These are phyloP conservation scores for Hermatobates lingyangjiaoensis DNA, from an alignment of 1,140 invertebrate species.

Conservation along the genomic window DNA sequence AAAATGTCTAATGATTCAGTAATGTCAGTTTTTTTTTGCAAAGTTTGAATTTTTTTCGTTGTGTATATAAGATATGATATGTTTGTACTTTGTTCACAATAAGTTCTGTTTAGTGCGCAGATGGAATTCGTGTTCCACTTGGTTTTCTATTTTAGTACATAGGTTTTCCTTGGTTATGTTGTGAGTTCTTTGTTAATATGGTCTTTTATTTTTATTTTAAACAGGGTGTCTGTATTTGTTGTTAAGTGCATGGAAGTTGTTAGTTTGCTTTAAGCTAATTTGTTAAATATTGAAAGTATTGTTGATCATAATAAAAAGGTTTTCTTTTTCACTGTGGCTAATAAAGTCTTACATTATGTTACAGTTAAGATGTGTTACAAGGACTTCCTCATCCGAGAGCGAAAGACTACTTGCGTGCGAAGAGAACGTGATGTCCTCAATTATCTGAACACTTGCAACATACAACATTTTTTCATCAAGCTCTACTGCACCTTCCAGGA, in stretches of 20 bases:
- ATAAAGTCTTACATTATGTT: slow-evolving; percentile 25
- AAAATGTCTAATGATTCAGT: too few species aligned
- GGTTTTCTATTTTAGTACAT: too few species aligned
- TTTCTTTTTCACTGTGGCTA: slow-evolving; percentile 9
- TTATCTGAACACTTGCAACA: slow-evolving; percentile 38
- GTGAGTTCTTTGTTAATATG: background rate
- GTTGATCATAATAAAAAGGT: background rate
- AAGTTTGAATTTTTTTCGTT: too few species aligned
- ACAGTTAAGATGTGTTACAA: slow-evolving; percentile 94
- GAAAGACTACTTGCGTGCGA: slow-evolving; percentile 81
- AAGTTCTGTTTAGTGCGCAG: too few species aligned
- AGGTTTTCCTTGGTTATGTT: too few species aligned
- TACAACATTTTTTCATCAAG: slow-evolving; percentile 76
- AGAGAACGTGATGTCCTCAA: slow-evolving; percentile 81
- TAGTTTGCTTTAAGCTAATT: background rate
- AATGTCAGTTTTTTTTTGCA: too few species aligned
- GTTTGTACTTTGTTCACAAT: too few species aligned
- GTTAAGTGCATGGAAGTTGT: background rate
- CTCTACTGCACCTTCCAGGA: slow-evolving; percentile 96
- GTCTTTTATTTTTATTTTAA: background rate
- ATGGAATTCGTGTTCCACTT: too few species aligned
- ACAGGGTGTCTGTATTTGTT: background rate
- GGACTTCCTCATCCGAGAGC: slow-evolving; percentile 73
- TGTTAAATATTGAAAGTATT: background rate
- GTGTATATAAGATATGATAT: too few species aligned